Base-by-base conservation (phyloP, 2,113 vertebrate species). In the Laterallus jamaicensis region DNA sequence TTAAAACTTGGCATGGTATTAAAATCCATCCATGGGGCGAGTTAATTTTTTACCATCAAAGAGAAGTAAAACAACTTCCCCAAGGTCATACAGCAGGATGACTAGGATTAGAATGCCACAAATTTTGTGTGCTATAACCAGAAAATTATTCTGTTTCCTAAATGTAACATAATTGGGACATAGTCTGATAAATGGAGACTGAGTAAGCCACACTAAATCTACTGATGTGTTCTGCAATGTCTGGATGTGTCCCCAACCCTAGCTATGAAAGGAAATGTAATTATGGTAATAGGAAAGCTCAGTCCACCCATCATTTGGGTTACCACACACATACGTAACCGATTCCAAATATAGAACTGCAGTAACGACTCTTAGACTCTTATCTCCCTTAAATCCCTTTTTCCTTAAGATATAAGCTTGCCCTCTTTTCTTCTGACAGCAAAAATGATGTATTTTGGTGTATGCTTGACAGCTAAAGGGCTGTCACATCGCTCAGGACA, bases 71-170 rank as follows among this genome's bases (percentile, higher is more conserved):
- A 95, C 83, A 92, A 60, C 91, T 95, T 88, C 66, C 95, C 54
- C 89, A 93, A 91, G 94, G 91, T 87, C 69, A 58, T 85, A 37
- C 58, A 96, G 93, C 85, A 93, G 84, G 93, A 95, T 25, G 84
- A 89, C 96, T 95, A 91, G 96, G 93, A 96, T 96, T 97, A 96
- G 95, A 94, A 97, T 80, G 94, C 96, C 95, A 96, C 91, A 97
- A 96, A 96, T 93, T 95, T 86, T 11, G 19, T 86, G 94, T 88
- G 92, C 93, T 97, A 67, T 94, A 97, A 97, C 87, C 93, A 96
- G 93, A 92, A 96, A 95, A 94, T 95, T 91, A 95, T 93, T 95
- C 96, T 96, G 78, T 73, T 96, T 96, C 96, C 93, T 95, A 96
- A 96, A 96, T 82, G 95, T 90, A 94, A 96, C 70, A 96, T 91